phyloP scores from a whole-genome alignment of 35 echinoderm and acorn worm species.

The Patiria miniata region DNA sequence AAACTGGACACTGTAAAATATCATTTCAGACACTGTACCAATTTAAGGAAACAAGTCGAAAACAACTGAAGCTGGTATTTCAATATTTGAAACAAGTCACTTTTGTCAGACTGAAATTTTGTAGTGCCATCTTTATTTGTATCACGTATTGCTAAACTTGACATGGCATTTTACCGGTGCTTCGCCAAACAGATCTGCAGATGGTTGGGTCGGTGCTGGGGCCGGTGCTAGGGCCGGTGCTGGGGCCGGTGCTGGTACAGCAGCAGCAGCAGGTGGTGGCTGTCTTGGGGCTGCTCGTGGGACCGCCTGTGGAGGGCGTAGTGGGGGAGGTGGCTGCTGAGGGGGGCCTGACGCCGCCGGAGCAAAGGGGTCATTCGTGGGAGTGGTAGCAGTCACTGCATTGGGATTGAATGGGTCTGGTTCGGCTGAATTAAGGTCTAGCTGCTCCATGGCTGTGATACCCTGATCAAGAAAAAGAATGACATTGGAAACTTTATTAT shows the following conservation, averaged over 20 bases:
- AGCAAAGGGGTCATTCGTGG: slow-evolving; percentile 31
- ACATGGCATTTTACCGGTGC: neutral
- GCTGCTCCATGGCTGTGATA: slow-evolving; percentile 64
- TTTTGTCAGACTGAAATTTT: too few relatives aligned
- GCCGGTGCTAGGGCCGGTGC: neutral
- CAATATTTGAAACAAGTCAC: too few relatives aligned
- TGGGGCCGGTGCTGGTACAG: neutral
- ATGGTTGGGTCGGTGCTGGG: neutral
- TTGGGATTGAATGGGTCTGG: slow-evolving; percentile 29
- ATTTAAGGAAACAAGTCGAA: too few relatives aligned
- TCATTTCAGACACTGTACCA: too few relatives aligned
- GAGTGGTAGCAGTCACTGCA: neutral
- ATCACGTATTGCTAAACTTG: too few relatives aligned
- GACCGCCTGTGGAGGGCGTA: neutral
- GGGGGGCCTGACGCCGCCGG: neutral
- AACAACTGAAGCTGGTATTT: too few relatives aligned
- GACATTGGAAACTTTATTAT: neutral
- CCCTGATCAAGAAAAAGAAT: slow-evolving; percentile 35
- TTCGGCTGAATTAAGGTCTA: slow-evolving; percentile 41
- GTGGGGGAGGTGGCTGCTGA: neutral
- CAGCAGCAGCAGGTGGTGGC: neutral
- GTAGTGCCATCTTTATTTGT: too few relatives aligned
- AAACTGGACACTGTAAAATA: too few relatives aligned
- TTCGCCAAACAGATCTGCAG: slow-evolving; percentile 16
- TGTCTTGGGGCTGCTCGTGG: neutral